A percentile compares a stretch with the other conserved stretches of the same genome.
Evolutionary conservation across 2,888 invertebrate genomes (phyloP).

Genomic region (Tridacna crocea): DNA sequence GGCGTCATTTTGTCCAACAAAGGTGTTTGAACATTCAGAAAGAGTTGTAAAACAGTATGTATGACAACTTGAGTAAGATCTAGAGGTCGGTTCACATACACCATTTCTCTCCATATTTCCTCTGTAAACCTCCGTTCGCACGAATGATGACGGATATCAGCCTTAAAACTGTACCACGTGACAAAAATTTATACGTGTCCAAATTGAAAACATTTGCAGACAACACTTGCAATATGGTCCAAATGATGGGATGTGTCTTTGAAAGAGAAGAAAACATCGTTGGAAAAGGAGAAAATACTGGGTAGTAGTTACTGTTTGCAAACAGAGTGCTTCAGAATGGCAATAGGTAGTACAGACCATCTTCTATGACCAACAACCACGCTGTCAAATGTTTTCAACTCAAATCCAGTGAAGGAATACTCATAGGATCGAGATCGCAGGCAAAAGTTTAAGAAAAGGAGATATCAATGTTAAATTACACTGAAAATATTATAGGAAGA

Average conservation of each 20-base stretch:
- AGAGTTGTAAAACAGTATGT: constrained; percentile 3
- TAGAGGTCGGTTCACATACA: background rate
- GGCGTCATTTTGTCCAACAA: constrained; percentile 13
- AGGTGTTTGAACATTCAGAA: constrained; percentile 11
- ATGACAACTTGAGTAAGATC: background rate
- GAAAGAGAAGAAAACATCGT: background rate
- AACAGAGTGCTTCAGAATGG: too few relatives aligned
- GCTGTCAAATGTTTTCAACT: too few relatives aligned
- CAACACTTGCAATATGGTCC: background rate
- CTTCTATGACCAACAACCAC: too few relatives aligned
- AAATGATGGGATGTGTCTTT: background rate
- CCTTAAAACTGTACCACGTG: background rate
- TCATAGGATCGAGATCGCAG: too few relatives aligned
- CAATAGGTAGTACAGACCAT: too few relatives aligned
- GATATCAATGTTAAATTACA: too few relatives aligned
- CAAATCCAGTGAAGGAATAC: too few relatives aligned
- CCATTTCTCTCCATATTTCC: background rate
- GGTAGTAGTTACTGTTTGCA: too few relatives aligned
- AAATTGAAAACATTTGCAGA: background rate
- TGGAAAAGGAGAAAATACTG: background rate
- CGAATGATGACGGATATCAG: background rate
- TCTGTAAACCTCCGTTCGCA: background rate
- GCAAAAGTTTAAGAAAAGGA: too few relatives aligned
- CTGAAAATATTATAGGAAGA: too few relatives aligned
- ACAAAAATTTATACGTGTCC: background rate